phyloP scores from a whole-genome alignment of 2,888 invertebrate genomes.

The Caenorhabditis panamensis region DNA sequence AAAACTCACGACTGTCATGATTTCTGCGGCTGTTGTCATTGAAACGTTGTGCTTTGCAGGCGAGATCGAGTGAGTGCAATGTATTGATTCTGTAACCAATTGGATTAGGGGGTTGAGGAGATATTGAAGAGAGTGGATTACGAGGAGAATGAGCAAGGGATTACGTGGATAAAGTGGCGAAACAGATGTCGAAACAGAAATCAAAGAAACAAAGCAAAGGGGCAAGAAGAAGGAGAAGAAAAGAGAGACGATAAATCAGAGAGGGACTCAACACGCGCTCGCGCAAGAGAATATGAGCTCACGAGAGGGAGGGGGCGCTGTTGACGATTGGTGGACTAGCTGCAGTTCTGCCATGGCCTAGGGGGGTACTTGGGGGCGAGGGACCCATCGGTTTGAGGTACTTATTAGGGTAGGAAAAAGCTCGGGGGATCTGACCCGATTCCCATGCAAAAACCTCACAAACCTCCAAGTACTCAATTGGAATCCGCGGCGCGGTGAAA shows the following conservation, averaged over 20 bases:
- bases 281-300: slow-evolving; percentile 15
- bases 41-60: background rate
- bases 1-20: slow-evolving; percentile 33
- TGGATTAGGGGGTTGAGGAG: background rate
- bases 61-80: slow-evolving; percentile 1
- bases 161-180: background rate
- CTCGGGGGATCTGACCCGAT: too few species aligned
- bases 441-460: too few species aligned
- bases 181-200: background rate
- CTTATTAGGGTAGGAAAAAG: too few species aligned
- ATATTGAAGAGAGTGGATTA: background rate
- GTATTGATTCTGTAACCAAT: slow-evolving; percentile 17
- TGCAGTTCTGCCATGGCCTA: slow-evolving; percentile 4
- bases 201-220: background rate
- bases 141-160: too few species aligned
- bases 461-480: background rate
- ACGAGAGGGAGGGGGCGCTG: slow-evolving; percentile 11
- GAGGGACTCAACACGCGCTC: slow-evolving; percentile 9
- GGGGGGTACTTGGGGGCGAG: too few species aligned
- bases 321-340: background rate
- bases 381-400: too few species aligned
- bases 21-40: slow-evolving; percentile 40
- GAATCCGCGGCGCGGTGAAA: background rate
- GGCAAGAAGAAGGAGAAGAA: background rate
- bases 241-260: slow-evolving; percentile 11